These are phyloP conservation scores for Periphyllus acericola DNA, from an alignment of 2,888 invertebrate species.

Conservation along the genomic window DNA sequence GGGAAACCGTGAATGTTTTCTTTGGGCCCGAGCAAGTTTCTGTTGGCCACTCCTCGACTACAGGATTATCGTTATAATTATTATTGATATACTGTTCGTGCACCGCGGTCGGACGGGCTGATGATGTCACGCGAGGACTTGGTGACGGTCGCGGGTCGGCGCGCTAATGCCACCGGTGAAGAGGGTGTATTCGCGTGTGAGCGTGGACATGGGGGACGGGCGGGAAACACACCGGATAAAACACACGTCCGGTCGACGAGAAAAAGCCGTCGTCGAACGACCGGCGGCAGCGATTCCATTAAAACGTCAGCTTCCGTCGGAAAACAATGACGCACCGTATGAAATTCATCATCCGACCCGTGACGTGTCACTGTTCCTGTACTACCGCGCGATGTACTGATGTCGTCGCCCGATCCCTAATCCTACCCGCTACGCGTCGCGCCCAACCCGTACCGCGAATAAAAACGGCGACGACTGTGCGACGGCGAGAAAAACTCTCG, in stretches of 20 bases:
- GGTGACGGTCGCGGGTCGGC: not conserved
- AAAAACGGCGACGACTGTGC: not conserved
- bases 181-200: no score
- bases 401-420: not conserved
- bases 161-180: not conserved
- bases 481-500: constrained; percentile 3
- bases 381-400: not conserved
- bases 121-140: not conserved
- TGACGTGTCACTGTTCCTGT: constrained; percentile 39
- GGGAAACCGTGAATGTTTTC: no score
- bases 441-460: not conserved
- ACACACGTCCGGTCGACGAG: not conserved
- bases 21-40: no score
- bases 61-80: no score
- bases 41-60: no score
- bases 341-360: constrained; percentile 50
- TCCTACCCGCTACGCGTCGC: not conserved
- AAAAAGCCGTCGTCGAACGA: not conserved
- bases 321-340: constrained; percentile 47
- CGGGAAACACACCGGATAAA: not conserved
- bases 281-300: constrained; percentile 34
- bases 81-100: no score
- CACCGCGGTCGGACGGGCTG: no score
- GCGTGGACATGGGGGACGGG: not conserved
- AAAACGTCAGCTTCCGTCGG: constrained; percentile 44